phyloP scores from a whole-genome alignment of 2,797 vertebrate genomes.

The Macrochelys suwanniensis region DNA sequence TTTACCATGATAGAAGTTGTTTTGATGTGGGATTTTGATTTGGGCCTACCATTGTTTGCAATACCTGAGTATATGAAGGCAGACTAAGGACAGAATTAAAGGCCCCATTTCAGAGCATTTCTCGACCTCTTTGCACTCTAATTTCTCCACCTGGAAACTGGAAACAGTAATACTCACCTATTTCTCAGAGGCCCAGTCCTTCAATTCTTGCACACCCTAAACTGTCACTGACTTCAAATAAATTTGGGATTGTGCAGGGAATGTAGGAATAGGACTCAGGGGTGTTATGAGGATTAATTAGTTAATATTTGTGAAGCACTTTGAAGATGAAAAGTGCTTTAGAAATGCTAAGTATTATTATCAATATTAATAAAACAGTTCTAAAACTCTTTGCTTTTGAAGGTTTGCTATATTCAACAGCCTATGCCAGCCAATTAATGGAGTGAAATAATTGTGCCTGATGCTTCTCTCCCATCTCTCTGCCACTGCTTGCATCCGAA shows the following conservation, averaged over 20 bases:
- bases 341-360: neutral
- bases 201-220: neutral
- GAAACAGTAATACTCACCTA: neutral
- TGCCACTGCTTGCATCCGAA: no score
- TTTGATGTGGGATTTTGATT: neutral
- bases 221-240: neutral
- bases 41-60: neutral
- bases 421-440: neutral
- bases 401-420: neutral
- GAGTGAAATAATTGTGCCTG: neutral
- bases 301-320: neutral
- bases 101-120: neutral
- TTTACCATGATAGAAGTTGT: neutral
- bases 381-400: neutral
- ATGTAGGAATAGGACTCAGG: neutral
- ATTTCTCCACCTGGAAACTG: neutral
- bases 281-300: neutral
- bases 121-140: neutral
- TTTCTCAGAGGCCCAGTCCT: neutral
- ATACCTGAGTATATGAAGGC: neutral
- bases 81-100: neutral
- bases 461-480: neutral
- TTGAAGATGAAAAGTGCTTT: neutral
- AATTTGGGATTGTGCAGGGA: neutral
- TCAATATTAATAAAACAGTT: neutral